Evolutionary conservation across 2,888 invertebrate genomes (phyloP).

Genomic region (Agonopterix subpropinquella): DNA sequence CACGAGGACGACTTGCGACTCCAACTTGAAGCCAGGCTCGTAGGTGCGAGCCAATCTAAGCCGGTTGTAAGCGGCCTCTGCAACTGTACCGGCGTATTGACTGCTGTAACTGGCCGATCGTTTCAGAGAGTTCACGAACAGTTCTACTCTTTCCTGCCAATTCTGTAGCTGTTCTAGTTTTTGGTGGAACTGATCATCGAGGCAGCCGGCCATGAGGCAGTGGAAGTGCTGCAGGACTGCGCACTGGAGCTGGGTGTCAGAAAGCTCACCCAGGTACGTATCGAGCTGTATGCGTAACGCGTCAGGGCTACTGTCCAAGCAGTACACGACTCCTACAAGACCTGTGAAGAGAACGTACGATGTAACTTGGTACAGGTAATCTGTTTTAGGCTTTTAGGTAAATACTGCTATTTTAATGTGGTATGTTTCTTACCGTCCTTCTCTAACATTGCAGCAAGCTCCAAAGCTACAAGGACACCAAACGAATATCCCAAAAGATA

Average conservation of each 20-base stretch:
- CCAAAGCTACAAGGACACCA: slow-evolving; percentile 34
- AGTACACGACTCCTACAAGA: slow-evolving; percentile 14
- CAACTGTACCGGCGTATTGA: slow-evolving; percentile 6
- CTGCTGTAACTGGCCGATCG: slow-evolving; percentile 3
- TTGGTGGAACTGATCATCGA: slow-evolving; percentile 1
- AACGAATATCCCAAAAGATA: slow-evolving; percentile 17
- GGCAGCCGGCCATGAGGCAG: slow-evolving; percentile 9
- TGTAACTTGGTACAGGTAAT: background rate
- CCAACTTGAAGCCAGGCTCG: slow-evolving; percentile 8
- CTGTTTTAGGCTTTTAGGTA: background rate
- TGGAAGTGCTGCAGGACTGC: slow-evolving; percentile 11
- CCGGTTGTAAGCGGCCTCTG: slow-evolving; percentile 12
- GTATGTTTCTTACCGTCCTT: slow-evolving; percentile 32
- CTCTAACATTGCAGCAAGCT: slow-evolving; percentile 39
- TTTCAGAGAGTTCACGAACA: slow-evolving; percentile 2
- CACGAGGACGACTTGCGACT: slow-evolving; percentile 11
- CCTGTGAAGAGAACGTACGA: slow-evolving; percentile 8
- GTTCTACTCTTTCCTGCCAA: slow-evolving; percentile 7
- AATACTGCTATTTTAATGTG: background rate
- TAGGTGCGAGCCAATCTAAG: slow-evolving; percentile 10
- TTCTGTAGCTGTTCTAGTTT: slow-evolving; percentile 2
- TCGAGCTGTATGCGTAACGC: slow-evolving; percentile 10
- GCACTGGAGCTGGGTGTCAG: slow-evolving; percentile 9
- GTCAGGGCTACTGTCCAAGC: slow-evolving; percentile 16
- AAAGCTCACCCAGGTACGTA: slow-evolving; percentile 10